These are phyloP conservation scores for Crenuchus spilurus DNA, from an alignment of 2,797 vertebrate species.

Conservation along the genomic window DNA sequence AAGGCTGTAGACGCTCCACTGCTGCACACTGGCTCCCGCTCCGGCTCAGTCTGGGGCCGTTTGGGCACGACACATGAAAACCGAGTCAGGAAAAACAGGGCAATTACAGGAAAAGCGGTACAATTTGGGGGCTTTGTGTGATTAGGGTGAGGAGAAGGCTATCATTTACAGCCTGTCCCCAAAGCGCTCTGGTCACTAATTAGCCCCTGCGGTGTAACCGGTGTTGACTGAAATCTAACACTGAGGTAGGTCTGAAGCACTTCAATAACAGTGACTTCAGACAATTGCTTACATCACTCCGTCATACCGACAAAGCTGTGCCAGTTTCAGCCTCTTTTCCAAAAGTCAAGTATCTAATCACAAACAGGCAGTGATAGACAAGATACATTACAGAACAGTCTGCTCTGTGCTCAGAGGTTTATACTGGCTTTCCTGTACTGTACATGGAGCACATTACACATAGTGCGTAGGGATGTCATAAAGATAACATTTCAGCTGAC, in stretches of 20 bases:
- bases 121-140: slow-evolving; percentile 42
- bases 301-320: background rate
- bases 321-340: background rate
- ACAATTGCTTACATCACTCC: background rate
- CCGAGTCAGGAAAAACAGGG: slow-evolving; percentile 53
- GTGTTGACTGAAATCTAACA: slow-evolving; percentile 66
- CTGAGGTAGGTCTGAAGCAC: slow-evolving; percentile 31
- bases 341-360: background rate
- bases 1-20: slow-evolving; percentile 21
- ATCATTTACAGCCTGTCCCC: slow-evolving; percentile 64
- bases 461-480: too few relatives aligned
- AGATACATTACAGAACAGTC: background rate
- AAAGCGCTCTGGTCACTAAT: slow-evolving; percentile 52
- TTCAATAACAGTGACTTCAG: slow-evolving; percentile 23
- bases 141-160: slow-evolving; percentile 56
- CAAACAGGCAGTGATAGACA: background rate
- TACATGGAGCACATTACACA: too few relatives aligned
- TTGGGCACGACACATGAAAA: slow-evolving; percentile 60
- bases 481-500: too few relatives aligned
- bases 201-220: slow-evolving; percentile 54
- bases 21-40: background rate
- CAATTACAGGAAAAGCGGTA: slow-evolving; percentile 71
- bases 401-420: background rate
- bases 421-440: background rate
- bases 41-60: slow-evolving; percentile 31